phyloP scores from a whole-genome alignment of 2,113 vertebrate genomes.

The Neogale vison region DNA sequence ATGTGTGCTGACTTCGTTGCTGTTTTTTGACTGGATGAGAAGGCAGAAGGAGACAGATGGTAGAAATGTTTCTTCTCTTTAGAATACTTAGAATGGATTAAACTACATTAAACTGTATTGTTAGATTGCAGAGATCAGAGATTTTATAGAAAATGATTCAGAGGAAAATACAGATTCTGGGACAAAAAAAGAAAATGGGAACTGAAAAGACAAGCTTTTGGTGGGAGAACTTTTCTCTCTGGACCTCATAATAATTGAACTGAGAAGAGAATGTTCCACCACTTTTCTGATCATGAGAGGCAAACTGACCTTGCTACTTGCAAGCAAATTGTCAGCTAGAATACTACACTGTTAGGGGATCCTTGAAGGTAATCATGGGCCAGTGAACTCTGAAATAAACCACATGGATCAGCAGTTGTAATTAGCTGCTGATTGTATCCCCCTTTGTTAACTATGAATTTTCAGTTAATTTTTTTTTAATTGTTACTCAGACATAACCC shows the following conservation, averaged over 20 bases:
- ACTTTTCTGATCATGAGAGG: neutral
- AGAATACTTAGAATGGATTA: neutral
- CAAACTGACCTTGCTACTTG: neutral
- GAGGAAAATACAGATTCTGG: neutral
- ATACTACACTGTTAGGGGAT: neutral
- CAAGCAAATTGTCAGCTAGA: neutral
- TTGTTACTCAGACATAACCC: neutral
- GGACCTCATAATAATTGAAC: neutral
- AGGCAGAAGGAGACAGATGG: neutral
- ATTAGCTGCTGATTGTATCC: neutral
- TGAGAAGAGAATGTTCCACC: neutral
- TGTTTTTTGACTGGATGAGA: neutral
- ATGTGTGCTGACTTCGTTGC: neutral
- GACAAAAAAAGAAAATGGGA: neutral
- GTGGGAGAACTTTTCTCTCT: neutral
- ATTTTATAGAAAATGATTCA: neutral
- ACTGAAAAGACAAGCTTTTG: neutral
- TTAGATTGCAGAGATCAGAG: neutral
- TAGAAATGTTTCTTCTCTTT: neutral
- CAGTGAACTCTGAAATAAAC: neutral
- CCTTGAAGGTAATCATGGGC: neutral
- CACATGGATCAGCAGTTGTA: neutral
- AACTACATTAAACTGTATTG: neutral
- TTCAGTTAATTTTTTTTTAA: neutral
- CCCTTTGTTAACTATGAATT: neutral